Evolutionary conservation across 2,888 invertebrate genomes (phyloP).

Genomic region (Tipula unca): DNA sequence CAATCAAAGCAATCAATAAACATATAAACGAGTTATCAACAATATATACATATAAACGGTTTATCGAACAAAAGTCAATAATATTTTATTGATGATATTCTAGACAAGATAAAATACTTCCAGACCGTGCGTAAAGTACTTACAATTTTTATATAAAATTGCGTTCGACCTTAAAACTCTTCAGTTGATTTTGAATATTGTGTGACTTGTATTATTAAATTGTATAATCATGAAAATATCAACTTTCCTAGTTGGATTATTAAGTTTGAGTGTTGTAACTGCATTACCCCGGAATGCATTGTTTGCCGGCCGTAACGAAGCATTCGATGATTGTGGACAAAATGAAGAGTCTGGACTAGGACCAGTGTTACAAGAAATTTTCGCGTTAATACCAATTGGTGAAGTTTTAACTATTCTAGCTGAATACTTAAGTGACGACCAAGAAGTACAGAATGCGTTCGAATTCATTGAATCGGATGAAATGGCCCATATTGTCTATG

Average conservation of each 20-base stretch:
- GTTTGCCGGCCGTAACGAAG: background rate
- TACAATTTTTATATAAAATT: background rate
- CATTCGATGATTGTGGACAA: conserved; percentile 2
- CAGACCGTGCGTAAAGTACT: background rate
- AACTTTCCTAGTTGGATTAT: background rate
- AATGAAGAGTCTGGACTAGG: conserved; percentile 22
- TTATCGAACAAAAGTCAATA: background rate
- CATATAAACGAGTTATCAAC: background rate
- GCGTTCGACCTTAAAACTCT: background rate
- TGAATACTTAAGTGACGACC: conserved; percentile 21
- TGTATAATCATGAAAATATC: background rate
- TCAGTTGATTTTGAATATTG: background rate
- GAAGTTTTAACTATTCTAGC: conserved; percentile 20
- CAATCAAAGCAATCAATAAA: background rate
- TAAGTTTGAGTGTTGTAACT: background rate
- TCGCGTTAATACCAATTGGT: conserved; percentile 17
- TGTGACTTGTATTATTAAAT: too few relatives aligned
- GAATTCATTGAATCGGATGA: conserved; percentile 22
- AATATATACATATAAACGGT: background rate
- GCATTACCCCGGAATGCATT: background rate
- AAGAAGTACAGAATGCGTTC: conserved; percentile 23
- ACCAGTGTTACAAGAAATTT: conserved; percentile 22
- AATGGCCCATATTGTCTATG: conserved; percentile 20
- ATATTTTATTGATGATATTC: background rate
- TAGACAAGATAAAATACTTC: background rate